Evolutionary conservation across 2,113 vertebrate species (phyloP), one percentile per base, ranked within the genome.

Genomic region (Caranx melampygus): DNA sequence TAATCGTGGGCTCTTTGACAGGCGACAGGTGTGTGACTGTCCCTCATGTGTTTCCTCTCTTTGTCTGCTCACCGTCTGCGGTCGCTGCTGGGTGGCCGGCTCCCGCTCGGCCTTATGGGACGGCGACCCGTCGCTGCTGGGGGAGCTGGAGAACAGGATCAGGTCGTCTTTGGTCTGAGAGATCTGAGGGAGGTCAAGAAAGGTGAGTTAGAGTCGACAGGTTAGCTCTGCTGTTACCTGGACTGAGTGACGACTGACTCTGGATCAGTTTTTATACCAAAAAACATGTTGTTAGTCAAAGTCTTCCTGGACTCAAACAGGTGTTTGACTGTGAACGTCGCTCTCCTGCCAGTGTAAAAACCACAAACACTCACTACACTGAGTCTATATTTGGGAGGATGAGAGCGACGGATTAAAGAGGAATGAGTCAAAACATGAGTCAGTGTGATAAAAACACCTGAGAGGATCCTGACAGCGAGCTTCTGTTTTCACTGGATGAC

Each of bases 111-210:
- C 49, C 88, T 89, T 85, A 82, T 87, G 92, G 84, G 93, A 87
- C 3, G 72, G 71, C 84, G 91, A 16, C 14, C 37, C 87, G 71
- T 83, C 90, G 65, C 92, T 94, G 79, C 92, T 94, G 79, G 91
- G 90, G 49, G 94, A 90, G 80, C 90, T 92, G 86, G 88, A 93
- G 89, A 97, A 96, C 84, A 93, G 87, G 87, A 96, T 86, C 87
- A 97, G 74, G 84, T 96, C 94, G 83, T 96, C 95, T 87, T 95
- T 95, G 88, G 94, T 92, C 81, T 92, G 92, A 83, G 95, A 93
- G 82, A 99, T 97, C 97, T 98, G 90, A 60, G 35, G 59, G 47
- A 64, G 47, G 37, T 2, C 26, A 57, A 42, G 1, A 3, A 49
- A 49, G 0, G 42, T 37, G 8, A 37, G 73, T 21, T 21, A 58